Evolutionary conservation across 2,113 vertebrate species (phyloP), one percentile per base, ranked within the genome.

Genomic region (Epinephelus moara): DNA sequence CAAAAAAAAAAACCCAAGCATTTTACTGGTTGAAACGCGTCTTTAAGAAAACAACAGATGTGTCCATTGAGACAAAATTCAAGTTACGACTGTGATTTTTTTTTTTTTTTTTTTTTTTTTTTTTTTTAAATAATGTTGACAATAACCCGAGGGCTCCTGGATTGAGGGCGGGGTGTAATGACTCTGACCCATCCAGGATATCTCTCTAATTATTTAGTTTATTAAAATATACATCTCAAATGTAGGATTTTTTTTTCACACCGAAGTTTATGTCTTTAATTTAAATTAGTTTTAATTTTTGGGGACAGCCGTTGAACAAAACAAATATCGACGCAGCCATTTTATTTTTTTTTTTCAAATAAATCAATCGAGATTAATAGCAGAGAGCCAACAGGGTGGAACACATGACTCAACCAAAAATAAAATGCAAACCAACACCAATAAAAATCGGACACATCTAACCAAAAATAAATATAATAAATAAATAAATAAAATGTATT

Each of bases 1-100:
- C 15, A 21, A 30, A 12, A 8, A 30, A 30, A 30, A 4, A 30
- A 30, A 4, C 0, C 7, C 7, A 0, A 1, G 1, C 6, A 4
- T 12, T 42, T 45, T 6, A 45, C 9, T 14, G 17, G 7, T 4
- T 10, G 11, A 50, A 79, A 69, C 8, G 2, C 0, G 17, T 14
- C 0, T 49, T 74, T 1, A 25, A 37, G 6, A 37, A 14, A 30
- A 5, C 2, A 0, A 12, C 15, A 4, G 10, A 27, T 33, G 19
- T 50, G 14, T 4, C 3, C 2, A 45, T 19, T 17, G 7, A 10
- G 33, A 21, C 11, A 14, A 69, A 86, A 50, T 55, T 61, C 18
- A 74, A 50, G 25, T n/a, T 14, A 64, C 1, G 1, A 50, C 14
- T 21, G 11, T 11, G 25, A 14, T 42, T 21, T 67, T 15, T 25